Percentiles rank a stretch among this genome's conserved stretches.
Conservation (phyloP, 92 coral and sea anemone species). For the Heteractis magnifica region DNA sequence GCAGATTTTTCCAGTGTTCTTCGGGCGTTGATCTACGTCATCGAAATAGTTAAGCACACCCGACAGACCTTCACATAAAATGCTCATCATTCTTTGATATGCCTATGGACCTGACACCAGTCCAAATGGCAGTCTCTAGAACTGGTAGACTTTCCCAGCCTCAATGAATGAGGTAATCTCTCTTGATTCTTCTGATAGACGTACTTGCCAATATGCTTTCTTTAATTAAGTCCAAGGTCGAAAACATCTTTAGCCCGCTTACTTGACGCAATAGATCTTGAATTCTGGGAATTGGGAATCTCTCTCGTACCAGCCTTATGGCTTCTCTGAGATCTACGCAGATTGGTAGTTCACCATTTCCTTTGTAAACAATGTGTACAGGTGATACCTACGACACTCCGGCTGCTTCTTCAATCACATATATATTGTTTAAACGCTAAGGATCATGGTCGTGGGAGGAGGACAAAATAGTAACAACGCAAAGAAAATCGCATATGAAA, state of each 20-base stretch:
- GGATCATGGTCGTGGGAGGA: too few species aligned
- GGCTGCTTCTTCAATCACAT: too few species aligned
- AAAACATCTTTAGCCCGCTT: constrained; percentile 17
- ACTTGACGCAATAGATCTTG: neutral
- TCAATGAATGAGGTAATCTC: constrained; percentile 32
- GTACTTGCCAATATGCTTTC: constrained; percentile 36
- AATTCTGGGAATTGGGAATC: neutral
- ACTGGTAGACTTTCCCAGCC: constrained; percentile 34
- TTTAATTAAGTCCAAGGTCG: constrained; percentile 29
- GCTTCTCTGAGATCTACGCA: too few species aligned
- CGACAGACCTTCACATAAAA: constrained; percentile 2
- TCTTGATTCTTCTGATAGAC: neutral
- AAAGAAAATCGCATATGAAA: too few species aligned
- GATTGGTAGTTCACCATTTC: too few species aligned
- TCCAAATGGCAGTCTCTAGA: constrained; percentile 58
- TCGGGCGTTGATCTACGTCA: constrained; percentile 26
- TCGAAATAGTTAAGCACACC: constrained; percentile 2
- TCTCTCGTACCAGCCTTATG: neutral
- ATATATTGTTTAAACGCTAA: too few species aligned
- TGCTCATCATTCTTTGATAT: constrained; percentile 29
- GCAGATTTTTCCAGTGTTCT: constrained; percentile 29
- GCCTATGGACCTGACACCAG: constrained; percentile 45
- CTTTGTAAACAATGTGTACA: too few species aligned
- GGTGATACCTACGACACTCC: too few species aligned
- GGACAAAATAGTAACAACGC: too few species aligned